Conservation (phyloP, 2,797 vertebrate genomes). For the Lemur catta region DNA sequence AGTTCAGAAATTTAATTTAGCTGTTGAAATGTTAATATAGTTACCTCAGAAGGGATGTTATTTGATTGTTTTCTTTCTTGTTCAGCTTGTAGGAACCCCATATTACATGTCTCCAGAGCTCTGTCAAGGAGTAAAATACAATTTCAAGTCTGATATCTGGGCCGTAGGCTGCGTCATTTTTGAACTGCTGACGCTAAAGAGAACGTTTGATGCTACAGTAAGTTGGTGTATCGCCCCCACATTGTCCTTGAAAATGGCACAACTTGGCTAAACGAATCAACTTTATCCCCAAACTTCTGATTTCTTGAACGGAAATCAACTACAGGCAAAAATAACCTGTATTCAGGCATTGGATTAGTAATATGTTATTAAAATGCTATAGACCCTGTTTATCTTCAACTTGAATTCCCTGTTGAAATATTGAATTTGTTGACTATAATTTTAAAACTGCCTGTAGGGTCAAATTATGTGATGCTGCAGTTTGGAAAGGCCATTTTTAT, state of each 20-base stretch:
- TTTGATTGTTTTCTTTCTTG: conserved; percentile 71
- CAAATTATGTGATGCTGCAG: not conserved
- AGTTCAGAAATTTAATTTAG: conserved; percentile 25
- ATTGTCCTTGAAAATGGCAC: not conserved
- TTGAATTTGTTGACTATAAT: conserved; percentile 36
- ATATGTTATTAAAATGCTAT: conserved; percentile 6
- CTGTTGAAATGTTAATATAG: not conserved
- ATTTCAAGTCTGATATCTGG: conserved; percentile 99
- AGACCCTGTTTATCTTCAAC: not conserved
- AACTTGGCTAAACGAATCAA: conserved; percentile 9
- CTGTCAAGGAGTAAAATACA: conserved; percentile 98
- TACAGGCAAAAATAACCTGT: not conserved
- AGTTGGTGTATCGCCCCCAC: conserved; percentile 59
- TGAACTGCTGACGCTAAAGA: conserved; percentile 95
- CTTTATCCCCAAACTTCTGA: conserved; percentile 39
- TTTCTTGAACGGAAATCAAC: conserved; percentile 32
- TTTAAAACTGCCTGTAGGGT: conserved; percentile 43
- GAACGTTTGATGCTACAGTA: conserved; percentile 99
- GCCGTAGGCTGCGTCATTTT: conserved; percentile 97
- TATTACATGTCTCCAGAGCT: conserved; percentile 99
- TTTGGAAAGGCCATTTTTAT: conserved; percentile 27
- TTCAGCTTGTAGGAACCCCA: conserved; percentile 96
- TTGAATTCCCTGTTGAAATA: conserved; percentile 32
- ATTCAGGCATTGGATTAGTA: not conserved
- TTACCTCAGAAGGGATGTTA: conserved; percentile 47